phyloP scores from a whole-genome alignment of 37 sponge, comb jelly and placozoan species.

The Ephydatia muelleri region DNA sequence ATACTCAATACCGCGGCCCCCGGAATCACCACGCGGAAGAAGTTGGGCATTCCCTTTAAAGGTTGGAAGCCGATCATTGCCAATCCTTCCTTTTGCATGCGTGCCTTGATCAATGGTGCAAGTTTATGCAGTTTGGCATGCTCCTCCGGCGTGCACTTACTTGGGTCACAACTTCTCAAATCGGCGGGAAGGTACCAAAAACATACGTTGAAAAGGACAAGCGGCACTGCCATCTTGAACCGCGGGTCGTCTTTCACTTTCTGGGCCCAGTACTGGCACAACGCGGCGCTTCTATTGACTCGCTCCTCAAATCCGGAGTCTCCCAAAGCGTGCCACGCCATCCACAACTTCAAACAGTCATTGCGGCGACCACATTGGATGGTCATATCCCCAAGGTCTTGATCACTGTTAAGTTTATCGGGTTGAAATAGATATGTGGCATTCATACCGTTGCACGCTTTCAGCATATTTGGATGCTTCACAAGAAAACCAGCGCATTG shows the following conservation, averaged over 20 bases:
- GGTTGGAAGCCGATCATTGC: slow-evolving; percentile 86
- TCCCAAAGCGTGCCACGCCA: slow-evolving; percentile 76
- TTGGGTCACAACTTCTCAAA: slow-evolving; percentile 22
- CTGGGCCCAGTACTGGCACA: neutral
- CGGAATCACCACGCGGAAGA: slow-evolving; percentile 68
- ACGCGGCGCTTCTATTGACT: neutral
- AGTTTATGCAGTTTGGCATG: slow-evolving; percentile 48
- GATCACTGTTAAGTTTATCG: slow-evolving; percentile 82
- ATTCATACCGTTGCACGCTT: slow-evolving; percentile 38
- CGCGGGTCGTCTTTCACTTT: neutral
- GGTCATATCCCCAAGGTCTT: slow-evolving; percentile 88
- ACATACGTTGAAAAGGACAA: slow-evolving; percentile 49
- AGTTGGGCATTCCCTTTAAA: slow-evolving; percentile 48
- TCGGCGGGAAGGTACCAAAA: slow-evolving; percentile 83
- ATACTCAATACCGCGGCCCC: slow-evolving; percentile 27
- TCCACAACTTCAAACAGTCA: slow-evolving; percentile 86
- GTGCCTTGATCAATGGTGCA: slow-evolving; percentile 73
- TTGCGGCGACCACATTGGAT: slow-evolving; percentile 90
- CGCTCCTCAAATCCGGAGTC: neutral
- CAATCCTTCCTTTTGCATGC: slow-evolving; percentile 68
- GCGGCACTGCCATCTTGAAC: slow-evolving; percentile 1
- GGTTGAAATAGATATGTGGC: slow-evolving; percentile 82
- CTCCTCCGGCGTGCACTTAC: slow-evolving; percentile 4
- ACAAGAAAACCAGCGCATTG: slow-evolving; percentile 20
- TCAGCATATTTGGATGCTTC: slow-evolving; percentile 29